Evolutionary conservation across 2,888 invertebrate genomes (phyloP).

Genomic region (Drosophila colorata): DNA sequence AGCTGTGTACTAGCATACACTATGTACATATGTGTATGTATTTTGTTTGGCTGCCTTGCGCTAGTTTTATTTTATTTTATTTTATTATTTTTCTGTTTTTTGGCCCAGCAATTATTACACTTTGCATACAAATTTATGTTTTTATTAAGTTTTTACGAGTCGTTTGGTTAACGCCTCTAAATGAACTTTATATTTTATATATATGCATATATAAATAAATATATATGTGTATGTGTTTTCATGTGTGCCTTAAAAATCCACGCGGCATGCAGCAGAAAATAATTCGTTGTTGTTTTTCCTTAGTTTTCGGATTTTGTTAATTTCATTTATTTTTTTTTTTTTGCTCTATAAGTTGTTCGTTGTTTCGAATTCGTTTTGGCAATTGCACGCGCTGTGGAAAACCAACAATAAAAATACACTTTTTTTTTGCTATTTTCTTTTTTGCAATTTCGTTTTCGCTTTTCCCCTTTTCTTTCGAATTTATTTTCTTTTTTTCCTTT

Average conservation of each 20-base stretch:
- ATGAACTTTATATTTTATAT: constrained; percentile 18
- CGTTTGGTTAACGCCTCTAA: constrained; percentile 65
- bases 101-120: constrained; percentile 53
- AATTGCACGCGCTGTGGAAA: constrained; percentile 68
- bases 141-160: constrained; percentile 51
- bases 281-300: constrained; percentile 39
- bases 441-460: constrained; percentile 54
- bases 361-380: constrained; percentile 60
- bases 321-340: constrained; percentile 9
- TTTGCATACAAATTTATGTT: constrained; percentile 45
- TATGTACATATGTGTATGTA: constrained; percentile 6
- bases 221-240: constrained; percentile 8
- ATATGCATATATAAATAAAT: constrained; percentile 29
- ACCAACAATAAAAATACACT: constrained; percentile 33
- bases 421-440: constrained; percentile 31
- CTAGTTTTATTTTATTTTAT: constrained; percentile 41
- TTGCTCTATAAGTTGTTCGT: constrained; percentile 48
- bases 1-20: constrained; percentile 5
- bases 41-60: constrained; percentile 58
- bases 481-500: constrained; percentile 58
- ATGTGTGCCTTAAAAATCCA: constrained; percentile 39
- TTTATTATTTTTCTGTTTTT: background rate
- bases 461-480: constrained; percentile 49
- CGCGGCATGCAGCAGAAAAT: constrained; percentile 66
- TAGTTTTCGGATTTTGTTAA: constrained; percentile 11